A percentile compares a stretch with the other conserved stretches of the same genome.
Evolutionary conservation across 2,113 vertebrate genomes (phyloP).

Genomic region (Zosterops hypoxanthus): DNA sequence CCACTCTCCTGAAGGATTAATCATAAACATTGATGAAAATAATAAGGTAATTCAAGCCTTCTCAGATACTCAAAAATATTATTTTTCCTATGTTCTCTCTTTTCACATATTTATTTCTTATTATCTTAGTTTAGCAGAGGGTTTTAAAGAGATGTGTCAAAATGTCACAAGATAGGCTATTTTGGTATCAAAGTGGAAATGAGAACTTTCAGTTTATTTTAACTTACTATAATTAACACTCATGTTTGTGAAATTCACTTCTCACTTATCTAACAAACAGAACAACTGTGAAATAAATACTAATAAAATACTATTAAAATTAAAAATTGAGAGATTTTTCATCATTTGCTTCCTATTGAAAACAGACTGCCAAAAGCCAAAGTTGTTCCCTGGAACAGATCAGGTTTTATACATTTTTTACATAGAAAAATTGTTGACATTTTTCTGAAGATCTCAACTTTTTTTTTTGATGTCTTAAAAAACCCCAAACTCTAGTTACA

Average conservation of each 20-base stretch:
- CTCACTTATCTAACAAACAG: background rate
- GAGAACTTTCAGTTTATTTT: constrained; percentile 35
- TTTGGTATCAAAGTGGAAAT: constrained; percentile 29
- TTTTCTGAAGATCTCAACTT: background rate
- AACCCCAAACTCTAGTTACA: background rate
- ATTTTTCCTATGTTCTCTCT: background rate
- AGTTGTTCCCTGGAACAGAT: background rate
- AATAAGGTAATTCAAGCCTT: background rate
- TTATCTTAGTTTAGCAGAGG: background rate
- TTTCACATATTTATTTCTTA: background rate
- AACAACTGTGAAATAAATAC: constrained; percentile 50
- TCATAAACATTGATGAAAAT: background rate
- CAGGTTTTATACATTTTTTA: background rate
- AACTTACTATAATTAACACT: constrained; percentile 20
- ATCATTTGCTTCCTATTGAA: background rate
- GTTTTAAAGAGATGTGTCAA: constrained; percentile 13
- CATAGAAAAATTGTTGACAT: background rate
- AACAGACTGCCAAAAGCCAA: background rate
- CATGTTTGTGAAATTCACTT: constrained; percentile 15
- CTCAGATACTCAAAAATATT: background rate
- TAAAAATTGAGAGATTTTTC: background rate
- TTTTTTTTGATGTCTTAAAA: background rate
- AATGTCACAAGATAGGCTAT: background rate
- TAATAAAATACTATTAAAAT: constrained; percentile 6
- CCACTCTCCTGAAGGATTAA: background rate